Base-by-base conservation (phyloP, 2,888 invertebrate genomes). In the Onchidella celtica region DNA sequence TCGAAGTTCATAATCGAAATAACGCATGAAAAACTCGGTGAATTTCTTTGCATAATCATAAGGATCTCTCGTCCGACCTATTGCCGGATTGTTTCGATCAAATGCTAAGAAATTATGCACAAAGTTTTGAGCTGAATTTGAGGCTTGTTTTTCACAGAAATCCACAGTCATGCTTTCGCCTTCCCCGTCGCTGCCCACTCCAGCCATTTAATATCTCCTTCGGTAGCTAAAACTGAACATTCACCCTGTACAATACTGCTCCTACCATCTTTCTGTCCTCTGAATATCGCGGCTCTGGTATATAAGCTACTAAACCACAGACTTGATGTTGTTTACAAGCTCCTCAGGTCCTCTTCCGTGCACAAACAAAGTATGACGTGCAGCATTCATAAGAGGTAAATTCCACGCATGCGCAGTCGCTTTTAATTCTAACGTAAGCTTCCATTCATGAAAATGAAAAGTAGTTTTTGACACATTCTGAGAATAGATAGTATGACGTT, bases 111-210 rank as follows among this genome's bases (percentile, higher is more conserved):
- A 97, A 89, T 96, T 96, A 94, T 96, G 96, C 89, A 97, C 97
- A 94, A 98, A 97, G 94, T 97, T 97, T 90, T 96, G 96, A 81
- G 97, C 96, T 84, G 96, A 95, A 90, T 95, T 95, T 83, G 97
- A 97, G 94, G 97, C 97, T 93, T 97, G 95, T 80, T 91, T 90
- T 76, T 92, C 93, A 85, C 92, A 92, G 85, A 93, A 93, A 61
- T 91, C 91, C n/a, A 83, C 82, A 85, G 90, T 86, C 83, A 82
- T 82, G 73, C 73, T 82, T 59, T 79, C 80, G 32, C 77, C 78
- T 66, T 76, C 82, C 59, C 80, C 82, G 38, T 70, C 82, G 32
- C 74, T 81, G 27, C 69, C 75, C n/a, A 75, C 69, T 27, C 75
- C 75, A 29, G 81, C 81, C 81, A 81, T 81, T 74, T 61, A 72